Base-by-base conservation (phyloP, 2,888 invertebrate species). In the Heterodera filipjevi region DNA sequence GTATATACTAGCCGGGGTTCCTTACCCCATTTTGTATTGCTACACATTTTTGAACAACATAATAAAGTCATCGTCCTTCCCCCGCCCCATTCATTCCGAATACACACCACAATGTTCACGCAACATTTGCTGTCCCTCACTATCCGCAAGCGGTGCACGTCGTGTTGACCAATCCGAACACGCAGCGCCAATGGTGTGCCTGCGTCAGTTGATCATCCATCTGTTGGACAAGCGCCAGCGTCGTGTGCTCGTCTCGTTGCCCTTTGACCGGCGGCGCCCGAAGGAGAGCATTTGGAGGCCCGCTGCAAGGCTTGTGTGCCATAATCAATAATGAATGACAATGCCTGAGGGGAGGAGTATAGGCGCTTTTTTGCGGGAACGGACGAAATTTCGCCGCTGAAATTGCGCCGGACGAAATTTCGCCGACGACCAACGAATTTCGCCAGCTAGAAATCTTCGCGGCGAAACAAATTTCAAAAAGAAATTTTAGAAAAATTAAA, bases 41-140 rank as follows among this genome's bases (percentile, higher is more conserved):
- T n/a, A n/a, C n/a, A n/a, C n/a, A n/a, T n/a, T n/a, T n/a, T n/a
- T n/a, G n/a, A n/a, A n/a, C n/a, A n/a, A n/a, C n/a, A n/a, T n/a
- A n/a, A n/a, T n/a, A n/a, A n/a, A n/a, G n/a, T n/a, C n/a, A n/a
- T n/a, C n/a, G n/a, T n/a, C n/a, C n/a, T 72, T 27, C 10, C 33
- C 22, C 10, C 6, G n/a, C 3, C 30, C 32, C 12, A 19, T 79
- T 71, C 66, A 81, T 81, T 75, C 77, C 71, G 72, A 78, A 83
- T 87, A 53, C 82, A 85, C 32, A 84, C 83, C 30, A 84, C 83
- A 6, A 81, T 87, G 27, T 87, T 86, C 81, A 86, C 80, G 35
- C 85, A 85, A 33, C 75, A 84, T 53, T 77, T 86, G n/a, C 66
- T 66, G 10, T 73, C 77, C 1, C 79, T 22, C 79, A 82, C 32